phyloP scores from a whole-genome alignment of 1,140 invertebrate genomes.

The Cotesia typhae region DNA sequence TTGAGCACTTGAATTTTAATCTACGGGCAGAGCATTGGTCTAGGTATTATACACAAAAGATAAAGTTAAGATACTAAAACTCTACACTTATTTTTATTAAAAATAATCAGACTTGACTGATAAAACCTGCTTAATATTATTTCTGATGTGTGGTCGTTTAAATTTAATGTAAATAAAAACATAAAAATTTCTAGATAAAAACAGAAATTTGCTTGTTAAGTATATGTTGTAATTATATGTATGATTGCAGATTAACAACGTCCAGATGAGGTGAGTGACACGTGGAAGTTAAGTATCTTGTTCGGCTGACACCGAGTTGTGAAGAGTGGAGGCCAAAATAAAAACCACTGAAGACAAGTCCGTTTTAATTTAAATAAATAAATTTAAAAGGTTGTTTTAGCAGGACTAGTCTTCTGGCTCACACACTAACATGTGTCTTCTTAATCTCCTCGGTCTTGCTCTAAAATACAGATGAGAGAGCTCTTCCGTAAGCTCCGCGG shows the following conservation, averaged over 20 bases:
- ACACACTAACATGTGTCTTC: slow-evolving; percentile 1
- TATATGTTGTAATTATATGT: neutral
- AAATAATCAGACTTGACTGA: no score
- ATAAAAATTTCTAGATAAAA: no score
- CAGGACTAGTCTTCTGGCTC: neutral
- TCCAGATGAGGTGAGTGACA: slow-evolving; percentile 11
- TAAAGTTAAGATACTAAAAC: no score
- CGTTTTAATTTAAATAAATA: slow-evolving; percentile 11
- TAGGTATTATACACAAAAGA: no score
- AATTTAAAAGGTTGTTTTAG: slow-evolving; percentile 32
- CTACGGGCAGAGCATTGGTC: no score
- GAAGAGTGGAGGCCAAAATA: neutral
- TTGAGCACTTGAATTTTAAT: no score
- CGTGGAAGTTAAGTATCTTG: slow-evolving; percentile 34
- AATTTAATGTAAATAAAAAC: no score
- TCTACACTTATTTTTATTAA: no score
- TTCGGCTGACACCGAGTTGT: slow-evolving; percentile 9
- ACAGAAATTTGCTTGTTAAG: no score
- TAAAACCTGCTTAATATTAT: no score
- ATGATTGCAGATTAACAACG: neutral
- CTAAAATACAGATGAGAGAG: no score
- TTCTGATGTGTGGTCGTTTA: no score
- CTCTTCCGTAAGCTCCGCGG: slow-evolving; percentile 47
- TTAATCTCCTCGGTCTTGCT: neutral
- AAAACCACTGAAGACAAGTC: slow-evolving; percentile 33